Base-by-base conservation (phyloP, 2,113 vertebrate genomes). In the Abramis brama region DNA sequence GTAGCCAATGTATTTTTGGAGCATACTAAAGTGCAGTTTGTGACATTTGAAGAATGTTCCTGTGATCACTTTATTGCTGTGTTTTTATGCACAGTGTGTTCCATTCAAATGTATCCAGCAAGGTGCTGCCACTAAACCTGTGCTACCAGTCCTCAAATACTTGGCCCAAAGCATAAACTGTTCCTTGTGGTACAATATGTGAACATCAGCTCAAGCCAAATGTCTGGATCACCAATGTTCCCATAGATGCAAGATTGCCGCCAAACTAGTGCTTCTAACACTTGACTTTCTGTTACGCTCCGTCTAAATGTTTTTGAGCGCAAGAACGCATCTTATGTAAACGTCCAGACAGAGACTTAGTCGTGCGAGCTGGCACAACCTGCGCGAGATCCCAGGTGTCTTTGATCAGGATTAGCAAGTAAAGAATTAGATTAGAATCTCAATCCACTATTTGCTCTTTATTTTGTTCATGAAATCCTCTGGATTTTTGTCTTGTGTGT, bases 81-180 rank as follows among this genome's bases (percentile, higher is more conserved):
- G 81, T 52, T 73, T 78, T 62, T 50, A 85, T 17, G 30, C 45
- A 17, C 19, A 64, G n/a, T 55, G 17, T 77, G 30, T 59, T 47
- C 47, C 50, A 47, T 55, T 64, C 25, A 75, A 12, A 13, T 78
- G 19, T 70, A 70, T 43, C 57, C 73, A 87, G 19, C 57, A 36
- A 10, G 1, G 59, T 80, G 79, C 79, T 55, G 23, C 47, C 64
- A 71, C 62, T 86, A 62, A 84, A 87, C 82, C 81, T 87, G 85
- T 79, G 21, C 57, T 82, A 85, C 88, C 85, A 86, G 86, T 87
- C 88, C 68, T 85, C 21, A 55, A 36, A 84, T 79, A 86, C 76
- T 73, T 87, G 84, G 64, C 86, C 73, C 2, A 25, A 33, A 76
- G 82, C 88, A 55, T 50, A 19, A 87, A 73, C 59, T 59, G 60